Base-by-base conservation (phyloP, 2,797 vertebrate genomes). In the Parotocinclus haroldoi region DNA sequence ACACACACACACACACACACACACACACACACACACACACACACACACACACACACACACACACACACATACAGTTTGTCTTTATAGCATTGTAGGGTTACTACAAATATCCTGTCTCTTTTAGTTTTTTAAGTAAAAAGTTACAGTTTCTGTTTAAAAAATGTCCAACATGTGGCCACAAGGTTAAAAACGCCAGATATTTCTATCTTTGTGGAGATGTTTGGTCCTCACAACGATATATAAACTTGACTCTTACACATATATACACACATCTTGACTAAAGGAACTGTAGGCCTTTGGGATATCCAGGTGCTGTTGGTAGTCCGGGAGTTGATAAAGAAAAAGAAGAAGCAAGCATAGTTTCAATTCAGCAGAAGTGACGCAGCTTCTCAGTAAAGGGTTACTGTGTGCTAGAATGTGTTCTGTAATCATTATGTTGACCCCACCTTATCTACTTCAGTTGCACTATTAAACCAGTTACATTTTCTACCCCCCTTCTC, bases 281-380 rank as follows among this genome's bases (percentile, higher is more conserved):
- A 57, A 40, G 50, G 12, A 49, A 45, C 40, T 60, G 46, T 49
- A 66, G 79, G 74, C 63, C 56, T 77, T 79, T 76, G 62, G 80
- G 84, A 82, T 83, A 78, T 82, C 79, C 76, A 80, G 81, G 79
- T 82, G 71, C 74, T 57, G 9, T 69, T 78, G 84, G 82, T 81
- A 71, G 71, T 79, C 52, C 62, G 55, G 51, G 46, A 27, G 37
- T 13, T 17, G 48, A 53, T 9, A 56, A 8, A 50, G 11, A 2
- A 9, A 51, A 12, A 38, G 40, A 48, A 10, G 5, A 14, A 51
- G 36, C 38, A 50, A 17, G n/a, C 53, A 42, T 57, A 58, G 55
- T 58, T 63, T 44, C 18, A 36, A 40, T 37, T 58, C 51, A 46
- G 38, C 58, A 19, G 18, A 58, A 36, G 46, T 58, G 53, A 44